Percentiles rank a stretch among this genome's conserved stretches.
Conservation (phyloP, 35 echinoderm and acorn worm genomes). For the Patiria miniata region DNA sequence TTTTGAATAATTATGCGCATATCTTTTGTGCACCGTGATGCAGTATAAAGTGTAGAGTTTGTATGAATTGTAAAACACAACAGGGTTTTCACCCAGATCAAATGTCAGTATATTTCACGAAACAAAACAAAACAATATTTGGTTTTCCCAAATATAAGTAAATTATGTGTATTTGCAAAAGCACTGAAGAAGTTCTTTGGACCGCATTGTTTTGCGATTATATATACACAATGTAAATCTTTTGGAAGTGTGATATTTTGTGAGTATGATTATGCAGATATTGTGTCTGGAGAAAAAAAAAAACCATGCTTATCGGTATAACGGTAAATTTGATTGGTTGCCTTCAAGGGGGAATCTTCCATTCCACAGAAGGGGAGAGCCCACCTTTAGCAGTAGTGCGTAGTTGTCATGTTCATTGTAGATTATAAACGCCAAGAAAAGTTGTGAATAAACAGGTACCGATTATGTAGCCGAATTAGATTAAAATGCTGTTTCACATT, state of each 20-base stretch:
- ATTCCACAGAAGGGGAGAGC: background rate
- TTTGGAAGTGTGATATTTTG: slow-evolving; percentile 14
- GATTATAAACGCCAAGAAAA: slow-evolving; percentile 16
- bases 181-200: background rate
- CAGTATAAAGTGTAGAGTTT: too few relatives aligned
- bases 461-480: slow-evolving; percentile 15
- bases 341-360: slow-evolving; percentile 1
- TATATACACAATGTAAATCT: slow-evolving; percentile 9
- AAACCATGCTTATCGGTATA: background rate
- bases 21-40: too few relatives aligned
- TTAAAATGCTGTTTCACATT: slow-evolving; percentile 9
- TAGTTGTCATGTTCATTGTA: slow-evolving; percentile 21
- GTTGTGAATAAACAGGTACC: background rate
- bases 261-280: slow-evolving; percentile 26
- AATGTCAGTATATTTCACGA: slow-evolving; percentile 14
- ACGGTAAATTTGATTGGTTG: slow-evolving; percentile 22
- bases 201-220: slow-evolving; percentile 14
- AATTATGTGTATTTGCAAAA: background rate
- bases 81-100: background rate
- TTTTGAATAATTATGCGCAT: too few relatives aligned
- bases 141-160: slow-evolving; percentile 3
- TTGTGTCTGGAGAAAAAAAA: background rate
- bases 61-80: too few relatives aligned
- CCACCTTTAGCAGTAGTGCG: slow-evolving; percentile 4
- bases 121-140: background rate